phyloP scores from a whole-genome alignment of 2,888 invertebrate genomes.

The Syrphus vitripennis region DNA sequence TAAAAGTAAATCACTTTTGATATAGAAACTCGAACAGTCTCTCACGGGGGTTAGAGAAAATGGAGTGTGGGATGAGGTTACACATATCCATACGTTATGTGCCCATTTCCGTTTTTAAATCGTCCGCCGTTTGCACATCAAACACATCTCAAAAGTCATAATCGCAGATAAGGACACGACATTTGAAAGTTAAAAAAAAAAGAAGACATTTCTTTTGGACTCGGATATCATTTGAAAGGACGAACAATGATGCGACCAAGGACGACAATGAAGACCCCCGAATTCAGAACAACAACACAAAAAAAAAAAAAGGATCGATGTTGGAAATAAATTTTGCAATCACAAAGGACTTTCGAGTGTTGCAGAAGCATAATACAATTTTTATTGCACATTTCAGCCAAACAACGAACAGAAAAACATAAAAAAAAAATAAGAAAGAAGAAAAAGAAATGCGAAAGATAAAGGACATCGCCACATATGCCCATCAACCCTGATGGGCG shows the following conservation, averaged over 20 bases:
- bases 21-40: constrained; percentile 10
- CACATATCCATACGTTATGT: constrained; percentile 66
- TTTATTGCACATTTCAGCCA: constrained; percentile 67
- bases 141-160: constrained; percentile 67
- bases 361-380: constrained; percentile 43
- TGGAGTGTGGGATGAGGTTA: constrained; percentile 33
- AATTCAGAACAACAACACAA: too few relatives aligned
- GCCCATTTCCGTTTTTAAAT: constrained; percentile 70
- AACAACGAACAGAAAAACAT: too few relatives aligned
- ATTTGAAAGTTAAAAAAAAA: constrained; percentile 23
- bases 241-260: constrained; percentile 10
- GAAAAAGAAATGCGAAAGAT: constrained; percentile 60
- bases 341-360: constrained; percentile 60
- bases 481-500: too few relatives aligned
- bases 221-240: constrained; percentile 27
- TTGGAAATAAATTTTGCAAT: constrained; percentile 67
- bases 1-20: constrained; percentile 68
- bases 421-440: constrained; percentile 25
- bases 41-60: neutral
- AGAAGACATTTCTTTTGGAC: constrained; percentile 16
- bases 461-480: constrained; percentile 45
- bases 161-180: constrained; percentile 66
- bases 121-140: constrained; percentile 61
- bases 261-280: neutral
- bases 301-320: constrained; percentile 55